A percentile compares a stretch with the other conserved stretches of the same genome.
These are phyloP conservation scores for Antedon mediterranea DNA, from an alignment of 53 echinoderm and acorn worm species.

Conservation along the genomic window DNA sequence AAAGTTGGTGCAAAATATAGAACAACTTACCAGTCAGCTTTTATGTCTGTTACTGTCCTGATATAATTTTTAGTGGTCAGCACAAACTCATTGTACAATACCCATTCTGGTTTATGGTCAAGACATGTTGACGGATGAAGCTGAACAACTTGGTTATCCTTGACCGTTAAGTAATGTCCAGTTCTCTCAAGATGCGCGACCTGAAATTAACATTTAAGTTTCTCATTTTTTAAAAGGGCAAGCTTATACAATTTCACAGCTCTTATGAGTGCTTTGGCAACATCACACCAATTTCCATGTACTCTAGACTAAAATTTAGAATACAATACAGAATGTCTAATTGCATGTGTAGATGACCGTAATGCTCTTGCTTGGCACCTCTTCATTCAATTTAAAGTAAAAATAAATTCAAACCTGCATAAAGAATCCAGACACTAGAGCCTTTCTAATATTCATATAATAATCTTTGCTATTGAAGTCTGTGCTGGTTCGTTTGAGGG, in stretches of 20 bases:
- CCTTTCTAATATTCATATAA: slow-evolving; percentile 94
- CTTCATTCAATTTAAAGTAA: background rate
- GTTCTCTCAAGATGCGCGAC: slow-evolving; percentile 95
- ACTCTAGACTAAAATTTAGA: no score
- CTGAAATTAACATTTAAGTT: slow-evolving; percentile 9
- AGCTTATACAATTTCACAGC: no score
- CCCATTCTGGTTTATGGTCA: slow-evolving; percentile 99
- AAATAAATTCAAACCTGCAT: slow-evolving; percentile 65
- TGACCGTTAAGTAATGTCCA: slow-evolving; percentile 95
- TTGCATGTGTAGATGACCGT: background rate
- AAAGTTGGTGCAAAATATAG: no score
- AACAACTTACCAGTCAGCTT: slow-evolving; percentile 85
- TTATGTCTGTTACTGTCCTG: slow-evolving; percentile 94
- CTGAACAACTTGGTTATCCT: slow-evolving; percentile 97
- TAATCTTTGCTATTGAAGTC: slow-evolving; percentile 99
- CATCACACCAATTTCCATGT: no score
- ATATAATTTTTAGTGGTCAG: slow-evolving; percentile 99
- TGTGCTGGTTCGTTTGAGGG: slow-evolving; percentile 85
- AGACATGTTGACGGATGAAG: slow-evolving; percentile 98
- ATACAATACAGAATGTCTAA: no score
- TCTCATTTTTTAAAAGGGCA: background rate
- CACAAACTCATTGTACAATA: slow-evolving; percentile 97
- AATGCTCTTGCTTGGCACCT: background rate
- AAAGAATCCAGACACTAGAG: slow-evolving; percentile 94
- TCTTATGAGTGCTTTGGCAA: no score